These are phyloP conservation scores for Virgularia gustaviana DNA, from an alignment of 92 coral and sea anemone species.

Conservation along the genomic window DNA sequence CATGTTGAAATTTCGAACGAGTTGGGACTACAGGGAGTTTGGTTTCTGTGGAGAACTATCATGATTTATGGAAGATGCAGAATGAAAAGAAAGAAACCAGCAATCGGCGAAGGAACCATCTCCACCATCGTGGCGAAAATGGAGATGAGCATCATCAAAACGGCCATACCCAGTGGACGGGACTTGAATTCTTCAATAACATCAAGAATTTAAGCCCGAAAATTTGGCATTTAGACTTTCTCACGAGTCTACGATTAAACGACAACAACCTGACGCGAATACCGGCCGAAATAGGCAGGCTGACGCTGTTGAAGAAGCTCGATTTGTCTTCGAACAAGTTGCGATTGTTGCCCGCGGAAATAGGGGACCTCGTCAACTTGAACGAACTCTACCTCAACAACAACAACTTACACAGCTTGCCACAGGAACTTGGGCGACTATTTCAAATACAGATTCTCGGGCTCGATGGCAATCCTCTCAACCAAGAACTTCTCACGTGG, in stretches of 20 bases:
- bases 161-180: constrained; percentile 91
- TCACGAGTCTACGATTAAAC: constrained; percentile 88
- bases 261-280: constrained; percentile 93
- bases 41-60: constrained; percentile 68
- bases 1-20: constrained; percentile 50
- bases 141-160: constrained; percentile 91
- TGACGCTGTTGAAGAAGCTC: constrained; percentile 78
- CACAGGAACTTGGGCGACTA: constrained; percentile 98
- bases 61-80: constrained; percentile 97
- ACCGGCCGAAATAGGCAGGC: constrained; percentile 92
- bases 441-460: constrained; percentile 96
- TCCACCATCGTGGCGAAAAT: constrained; percentile 86
- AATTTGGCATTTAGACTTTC: constrained; percentile 94
- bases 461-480: constrained; percentile 90
- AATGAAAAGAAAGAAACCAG: constrained; percentile 84
- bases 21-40: no score
- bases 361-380: constrained; percentile 99
- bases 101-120: constrained; percentile 74
- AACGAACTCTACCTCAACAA: constrained; percentile 97
- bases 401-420: constrained; percentile 84
- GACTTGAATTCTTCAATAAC: constrained; percentile 96
- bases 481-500: constrained; percentile 77
- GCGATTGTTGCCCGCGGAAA: constrained; percentile 98
- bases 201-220: constrained; percentile 98
- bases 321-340: constrained; percentile 96